Percentiles rank a stretch among this genome's conserved stretches.
phyloP scores from a whole-genome alignment of 1,140 invertebrate species.

The Ephestia elutella region DNA sequence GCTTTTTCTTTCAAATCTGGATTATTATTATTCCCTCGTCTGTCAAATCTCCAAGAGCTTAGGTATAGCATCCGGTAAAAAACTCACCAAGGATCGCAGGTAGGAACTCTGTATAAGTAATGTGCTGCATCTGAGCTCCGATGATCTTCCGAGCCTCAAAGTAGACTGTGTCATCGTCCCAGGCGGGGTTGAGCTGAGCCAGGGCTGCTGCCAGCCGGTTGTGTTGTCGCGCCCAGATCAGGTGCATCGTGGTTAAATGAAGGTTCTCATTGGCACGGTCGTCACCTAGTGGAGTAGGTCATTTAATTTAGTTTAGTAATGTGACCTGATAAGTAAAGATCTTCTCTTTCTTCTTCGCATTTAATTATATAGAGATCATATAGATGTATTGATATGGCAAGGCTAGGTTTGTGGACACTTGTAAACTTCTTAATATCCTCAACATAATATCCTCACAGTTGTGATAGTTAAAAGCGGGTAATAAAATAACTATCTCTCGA shows the following conservation, averaged over 20 bases:
- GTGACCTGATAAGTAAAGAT: too few relatives aligned
- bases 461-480: too few relatives aligned
- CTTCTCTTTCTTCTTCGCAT: background rate
- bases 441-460: too few relatives aligned
- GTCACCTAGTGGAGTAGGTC: constrained; percentile 76
- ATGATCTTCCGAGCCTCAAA: constrained; percentile 89
- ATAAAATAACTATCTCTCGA: too few relatives aligned
- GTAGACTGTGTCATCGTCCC: constrained; percentile 88
- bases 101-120: constrained; percentile 92
- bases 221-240: constrained; percentile 88
- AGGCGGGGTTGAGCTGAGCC: constrained; percentile 81
- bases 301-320: background rate
- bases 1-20: too few relatives aligned
- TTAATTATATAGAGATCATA: too few relatives aligned
- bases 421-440: too few relatives aligned
- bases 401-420: too few relatives aligned
- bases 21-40: too few relatives aligned
- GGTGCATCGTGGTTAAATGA: constrained; percentile 87
- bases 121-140: constrained; percentile 88
- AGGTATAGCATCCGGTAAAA: too few relatives aligned
- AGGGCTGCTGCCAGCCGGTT: constrained; percentile 83
- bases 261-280: constrained; percentile 87
- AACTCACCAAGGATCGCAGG: constrained; percentile 83
- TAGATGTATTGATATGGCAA: too few relatives aligned
- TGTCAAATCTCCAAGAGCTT: too few relatives aligned